phyloP scores from a whole-genome alignment of 2,888 invertebrate genomes.

The Meliscaeva auricollis region DNA sequence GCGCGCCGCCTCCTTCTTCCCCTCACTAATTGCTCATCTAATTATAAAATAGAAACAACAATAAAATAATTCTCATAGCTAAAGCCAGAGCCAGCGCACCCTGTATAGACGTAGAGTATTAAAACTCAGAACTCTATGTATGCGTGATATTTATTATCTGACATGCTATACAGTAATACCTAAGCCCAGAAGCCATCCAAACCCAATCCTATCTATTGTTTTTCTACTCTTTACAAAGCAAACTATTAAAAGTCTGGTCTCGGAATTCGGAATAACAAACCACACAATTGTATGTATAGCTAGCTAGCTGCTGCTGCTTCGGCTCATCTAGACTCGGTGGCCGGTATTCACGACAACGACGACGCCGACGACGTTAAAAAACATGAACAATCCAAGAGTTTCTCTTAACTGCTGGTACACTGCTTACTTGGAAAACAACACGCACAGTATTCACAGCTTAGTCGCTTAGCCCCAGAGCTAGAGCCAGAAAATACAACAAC shows the following conservation, averaged over 20 bases:
- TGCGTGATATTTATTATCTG: conserved; percentile 29
- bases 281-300: conserved; percentile 49
- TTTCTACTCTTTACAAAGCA: conserved; percentile 39
- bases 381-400: conserved; percentile 51
- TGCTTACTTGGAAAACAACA: conserved; percentile 50
- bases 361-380: background rate
- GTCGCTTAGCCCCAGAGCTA: background rate
- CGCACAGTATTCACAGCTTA: conserved; percentile 20
- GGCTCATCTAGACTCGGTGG: conserved; percentile 27
- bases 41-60: conserved; percentile 44
- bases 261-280: conserved; percentile 59
- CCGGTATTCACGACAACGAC: background rate
- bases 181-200: conserved; percentile 25
- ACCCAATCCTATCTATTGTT: background rate
- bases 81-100: conserved; percentile 22
- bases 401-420: conserved; percentile 51
- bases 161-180: conserved; percentile 34
- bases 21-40: conserved; percentile 46
- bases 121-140: conserved; percentile 14
- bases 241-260: conserved; percentile 42
- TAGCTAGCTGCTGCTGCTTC: conserved; percentile 12
- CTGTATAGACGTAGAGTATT: conserved; percentile 33
- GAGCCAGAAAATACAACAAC: background rate
- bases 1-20: background rate
- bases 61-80: conserved; percentile 10